Base-by-base conservation (phyloP, 2,113 vertebrate species). In the Paracanthobrama guichenoti region DNA sequence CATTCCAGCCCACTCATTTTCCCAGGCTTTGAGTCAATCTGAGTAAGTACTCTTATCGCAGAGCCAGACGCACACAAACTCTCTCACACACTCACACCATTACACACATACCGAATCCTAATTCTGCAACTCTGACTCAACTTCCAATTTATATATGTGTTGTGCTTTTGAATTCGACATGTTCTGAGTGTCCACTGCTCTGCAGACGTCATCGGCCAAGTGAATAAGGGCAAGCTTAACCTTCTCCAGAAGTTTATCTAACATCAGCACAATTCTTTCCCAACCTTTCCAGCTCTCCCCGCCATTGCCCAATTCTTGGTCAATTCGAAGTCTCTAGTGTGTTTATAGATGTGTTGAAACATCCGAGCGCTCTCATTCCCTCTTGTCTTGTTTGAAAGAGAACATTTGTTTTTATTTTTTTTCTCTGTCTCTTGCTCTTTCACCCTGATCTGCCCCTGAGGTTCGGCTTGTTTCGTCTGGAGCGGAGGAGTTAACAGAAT, bases 101-200 rank as follows among this genome's bases (percentile, higher is more conserved):
- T 91, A 90, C 89, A 90, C 85, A 86, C 89, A 87, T 86, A 62
- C 81, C 42, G 73, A 62, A 78, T 50, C 82, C 69, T 46, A 69
- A 73, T 59, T 39, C 28, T 62, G 59, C 57, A 75, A 14, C 71
- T 59, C 66, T 74, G 31, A 28, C 14, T 74, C 10, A 75, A 55
- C 55, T 59, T 14, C 48, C 53, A 44, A 55, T 55, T 28, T n/a
- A 57, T 78, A 13, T 11, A 35, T 62, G 50, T 84, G 60, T 50
- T 31, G 28, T 59, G 55, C 55, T 69, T 84, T 84, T 22, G 4
- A 79, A 83, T n/a, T 50, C 4, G 62, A 53, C 31, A 53, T 6
- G 4, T 60, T 14, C 85, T 12, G 18, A 78, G 75, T 78, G 42
- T 66, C 73, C 57, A 62, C 60, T 28, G 73, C 79, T 73, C 72